Base-by-base conservation (phyloP, 2,888 invertebrate genomes). In the Drosophila conformis region DNA sequence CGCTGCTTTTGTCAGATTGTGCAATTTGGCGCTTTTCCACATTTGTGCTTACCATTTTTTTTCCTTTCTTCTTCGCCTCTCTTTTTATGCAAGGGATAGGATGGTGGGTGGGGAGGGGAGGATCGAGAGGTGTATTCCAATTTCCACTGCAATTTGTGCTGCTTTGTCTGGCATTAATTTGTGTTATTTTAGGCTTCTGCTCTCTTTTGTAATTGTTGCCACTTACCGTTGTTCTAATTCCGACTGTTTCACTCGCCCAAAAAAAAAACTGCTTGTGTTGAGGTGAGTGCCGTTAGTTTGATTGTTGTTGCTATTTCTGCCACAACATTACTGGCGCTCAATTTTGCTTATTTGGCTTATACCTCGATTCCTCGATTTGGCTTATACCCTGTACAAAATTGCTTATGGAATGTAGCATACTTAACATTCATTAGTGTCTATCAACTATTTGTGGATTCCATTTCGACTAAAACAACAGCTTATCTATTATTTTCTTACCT, bases 1-100 rank as follows among this genome's bases (percentile, higher is more conserved):
- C 48, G 40, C 49, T 60, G n/a, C 46, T 57, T 53, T 60, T 58
- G 33, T 52, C 66, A 69, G 69, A 82, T 87, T 84, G 87, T 87
- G 84, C 87, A 84, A 84, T 84, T 84, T 84, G 87, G 84, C 84
- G 72, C 77, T 51, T 76, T 84, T 87, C 84, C 82, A 78, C 76
- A 67, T 73, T 76, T 71, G 46, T 46, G 78, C 46, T 51, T 68
- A 27, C 51, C 35, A 15, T 25, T 40, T 52, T 52, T 52, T 69
- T 70, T 58, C 54, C 62, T 64, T 70, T 64, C 8, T 25, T 53
- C 54, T 56, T 38, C 27, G 29, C 54, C 66, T 73, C 63, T 61
- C 64, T 38, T 68, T 67, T 46, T 25, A 4, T 46, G 25, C 21
- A 27, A 46, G 21, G 21, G 15, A 21, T 1, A 7, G 13, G 5